Base-by-base conservation (phyloP, 2,797 vertebrate genomes). In the Cottoperca gobio region DNA sequence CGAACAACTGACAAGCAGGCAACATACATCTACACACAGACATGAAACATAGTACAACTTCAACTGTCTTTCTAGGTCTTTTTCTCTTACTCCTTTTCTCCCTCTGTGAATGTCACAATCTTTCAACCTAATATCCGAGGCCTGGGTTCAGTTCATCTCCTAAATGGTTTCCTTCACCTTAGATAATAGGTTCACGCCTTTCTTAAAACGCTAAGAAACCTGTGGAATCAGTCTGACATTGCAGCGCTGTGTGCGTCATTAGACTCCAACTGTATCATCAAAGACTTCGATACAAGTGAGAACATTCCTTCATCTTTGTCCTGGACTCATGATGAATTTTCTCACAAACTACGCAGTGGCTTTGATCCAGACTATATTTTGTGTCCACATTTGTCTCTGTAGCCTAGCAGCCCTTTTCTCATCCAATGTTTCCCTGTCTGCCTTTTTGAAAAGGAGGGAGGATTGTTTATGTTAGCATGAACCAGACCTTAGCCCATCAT, bases 401-500 rank as follows among this genome's bases (percentile, higher is more conserved):
- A 83, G 81, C 79, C 46, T 35, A 46, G 78, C 86, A 70, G 82
- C 55, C 78, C 63, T 77, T 83, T 74, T 50, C 62, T 89, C 83
- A 82, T 42, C 63, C 61, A 68, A 72, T 45, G 57, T 57, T 67
- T 78, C 65, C 73, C 43, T 50, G 53, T 54, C 11, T 49, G 73
- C 42, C 40, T 61, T 79, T n/a, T 84, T 82, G 81, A 91, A 85
- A 73, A 68, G 28, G 39, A 78, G 53, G 60, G 67, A 79, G 60
- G 70, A 63, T 77, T 91, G 86, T 91, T 92, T 91, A 86, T 73
- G 73, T 85, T 88, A 74, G 88, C 70, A 8, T 84, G 78, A 90
- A 82, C 75, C 86, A 82, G 80, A 83, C 82, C 75, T 70, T 54
- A 81, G 83, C 77, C 62, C 81, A 64, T 78, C 45, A 1, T 73